Conservation (phyloP, 2,113 vertebrate genomes). For the Dicrurus megarhynchus region DNA sequence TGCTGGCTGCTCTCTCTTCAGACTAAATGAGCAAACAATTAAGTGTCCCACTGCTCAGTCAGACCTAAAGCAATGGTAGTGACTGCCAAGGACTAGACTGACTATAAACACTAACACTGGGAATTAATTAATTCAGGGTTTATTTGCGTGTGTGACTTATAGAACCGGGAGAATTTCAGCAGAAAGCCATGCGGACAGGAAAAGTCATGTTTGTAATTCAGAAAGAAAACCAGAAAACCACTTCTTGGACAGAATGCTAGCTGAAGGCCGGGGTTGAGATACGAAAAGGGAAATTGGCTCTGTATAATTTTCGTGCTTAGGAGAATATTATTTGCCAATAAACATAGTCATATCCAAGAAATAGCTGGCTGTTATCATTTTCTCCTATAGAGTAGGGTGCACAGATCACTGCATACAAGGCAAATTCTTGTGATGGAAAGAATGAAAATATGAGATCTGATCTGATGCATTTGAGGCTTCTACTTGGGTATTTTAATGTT, state of each 20-base stretch:
- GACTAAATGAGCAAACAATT: constrained; percentile 50
- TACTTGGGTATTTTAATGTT: neutral
- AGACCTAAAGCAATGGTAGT: constrained; percentile 19
- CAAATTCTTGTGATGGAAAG: neutral
- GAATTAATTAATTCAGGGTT: constrained; percentile 11
- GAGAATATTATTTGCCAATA: neutral
- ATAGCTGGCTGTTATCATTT: neutral
- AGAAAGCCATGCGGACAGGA: neutral
- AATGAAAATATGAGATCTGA: neutral
- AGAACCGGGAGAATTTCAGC: neutral
- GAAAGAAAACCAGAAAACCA: neutral
- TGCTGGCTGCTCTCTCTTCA: constrained; percentile 16
- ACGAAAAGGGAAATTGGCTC: neutral
- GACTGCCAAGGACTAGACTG: constrained; percentile 14
- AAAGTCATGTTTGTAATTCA: neutral
- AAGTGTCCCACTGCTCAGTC: constrained; percentile 25
- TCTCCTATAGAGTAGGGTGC: neutral
- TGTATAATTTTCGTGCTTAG: neutral
- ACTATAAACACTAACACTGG: constrained; percentile 7
- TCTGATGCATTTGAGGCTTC: neutral
- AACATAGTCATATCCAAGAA: neutral
- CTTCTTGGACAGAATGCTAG: neutral
- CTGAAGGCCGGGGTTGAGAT: neutral
- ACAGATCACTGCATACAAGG: neutral
- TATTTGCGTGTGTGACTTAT: neutral